These are phyloP conservation scores for Campoletis sonorensis DNA, from an alignment of 1,140 invertebrate species.

Conservation along the genomic window DNA sequence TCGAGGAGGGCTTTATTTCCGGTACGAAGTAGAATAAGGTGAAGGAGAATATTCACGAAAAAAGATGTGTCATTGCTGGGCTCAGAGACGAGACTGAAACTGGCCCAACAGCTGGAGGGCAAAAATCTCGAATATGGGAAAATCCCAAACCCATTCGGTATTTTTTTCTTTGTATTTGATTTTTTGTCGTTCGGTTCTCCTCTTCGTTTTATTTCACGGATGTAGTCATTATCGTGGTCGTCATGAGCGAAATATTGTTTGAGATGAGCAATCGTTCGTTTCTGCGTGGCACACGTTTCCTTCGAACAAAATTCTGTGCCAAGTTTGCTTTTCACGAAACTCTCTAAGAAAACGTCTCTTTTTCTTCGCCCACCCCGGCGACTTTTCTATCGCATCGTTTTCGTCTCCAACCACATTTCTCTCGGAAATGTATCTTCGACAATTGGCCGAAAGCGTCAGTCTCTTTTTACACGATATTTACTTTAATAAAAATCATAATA, in stretches of 20 bases:
- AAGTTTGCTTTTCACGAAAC: slow-evolving; percentile 37
- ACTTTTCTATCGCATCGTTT: slow-evolving; percentile 20
- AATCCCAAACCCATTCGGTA: background rate
- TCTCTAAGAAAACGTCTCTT: background rate
- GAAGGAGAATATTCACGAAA: background rate
- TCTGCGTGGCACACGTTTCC: background rate
- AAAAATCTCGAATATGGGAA: background rate
- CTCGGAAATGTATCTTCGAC: background rate
- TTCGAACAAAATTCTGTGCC: background rate
- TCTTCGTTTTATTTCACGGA: background rate
- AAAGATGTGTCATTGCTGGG: background rate
- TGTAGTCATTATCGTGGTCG: background rate
- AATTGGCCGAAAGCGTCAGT: no score
- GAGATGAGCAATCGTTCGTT: slow-evolving; percentile 40
- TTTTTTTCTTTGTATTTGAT: background rate
- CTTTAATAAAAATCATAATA: background rate
- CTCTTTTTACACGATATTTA: background rate
- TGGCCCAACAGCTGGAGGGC: background rate
- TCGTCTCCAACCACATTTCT: background rate
- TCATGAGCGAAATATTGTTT: slow-evolving; percentile 15
- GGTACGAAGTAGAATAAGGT: background rate
- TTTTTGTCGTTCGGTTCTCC: background rate
- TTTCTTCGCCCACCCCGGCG: no score
- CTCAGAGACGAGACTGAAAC: background rate
- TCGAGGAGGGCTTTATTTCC: background rate